A percentile compares a stretch with the other conserved stretches of the same genome.
Conservation (phyloP, 2,113 vertebrate species). For the Phasianus colchicus region DNA sequence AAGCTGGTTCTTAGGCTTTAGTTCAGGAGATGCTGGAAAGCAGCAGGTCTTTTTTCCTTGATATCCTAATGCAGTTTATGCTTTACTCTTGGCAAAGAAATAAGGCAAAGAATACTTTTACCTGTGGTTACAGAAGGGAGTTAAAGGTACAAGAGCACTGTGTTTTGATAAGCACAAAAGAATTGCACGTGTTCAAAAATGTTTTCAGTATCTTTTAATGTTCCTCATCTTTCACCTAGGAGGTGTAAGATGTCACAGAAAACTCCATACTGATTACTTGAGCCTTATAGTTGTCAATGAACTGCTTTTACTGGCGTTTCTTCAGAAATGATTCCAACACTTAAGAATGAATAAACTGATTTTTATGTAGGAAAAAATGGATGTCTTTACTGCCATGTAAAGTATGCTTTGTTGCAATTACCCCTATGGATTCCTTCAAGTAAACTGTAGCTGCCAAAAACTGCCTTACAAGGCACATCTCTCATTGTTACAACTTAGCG, state of each 20-base stretch:
- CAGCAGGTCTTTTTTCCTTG: neutral
- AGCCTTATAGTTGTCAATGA: neutral
- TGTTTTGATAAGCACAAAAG: neutral
- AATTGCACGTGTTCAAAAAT: neutral
- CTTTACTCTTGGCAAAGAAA: neutral
- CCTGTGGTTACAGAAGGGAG: neutral
- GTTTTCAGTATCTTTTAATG: neutral
- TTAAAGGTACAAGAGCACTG: neutral
- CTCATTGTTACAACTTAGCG: fast-evolving
- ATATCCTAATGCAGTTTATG: neutral
- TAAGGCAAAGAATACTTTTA: neutral
- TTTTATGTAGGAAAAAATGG: neutral
- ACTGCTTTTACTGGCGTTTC: neutral
- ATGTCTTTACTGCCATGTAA: neutral
- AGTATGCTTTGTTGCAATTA: neutral
- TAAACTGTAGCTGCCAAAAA: neutral
- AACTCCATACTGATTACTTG: neutral
- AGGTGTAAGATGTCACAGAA: neutral
- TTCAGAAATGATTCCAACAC: neutral
- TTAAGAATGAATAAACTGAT: neutral
- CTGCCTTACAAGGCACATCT: neutral
- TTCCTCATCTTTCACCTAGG: neutral
- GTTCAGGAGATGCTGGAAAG: neutral
- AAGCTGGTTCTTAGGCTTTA: neutral
- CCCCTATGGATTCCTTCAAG: neutral